Evolutionary conservation across 2,113 vertebrate species (phyloP).

Genomic region (Scopus umbretta): DNA sequence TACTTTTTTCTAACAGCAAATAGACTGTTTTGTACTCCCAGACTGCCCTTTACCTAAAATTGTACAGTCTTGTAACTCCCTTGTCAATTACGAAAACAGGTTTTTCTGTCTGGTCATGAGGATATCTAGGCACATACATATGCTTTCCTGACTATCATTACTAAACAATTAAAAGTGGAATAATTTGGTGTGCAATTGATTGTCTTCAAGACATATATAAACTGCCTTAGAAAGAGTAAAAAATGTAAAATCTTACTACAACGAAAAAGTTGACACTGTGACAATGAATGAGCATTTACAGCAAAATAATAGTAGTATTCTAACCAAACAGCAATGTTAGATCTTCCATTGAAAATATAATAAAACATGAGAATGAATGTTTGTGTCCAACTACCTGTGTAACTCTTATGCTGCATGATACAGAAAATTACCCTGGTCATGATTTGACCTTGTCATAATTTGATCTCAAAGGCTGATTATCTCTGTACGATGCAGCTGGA

Average conservation of each 20-base stretch:
- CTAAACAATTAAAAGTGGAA: not conserved
- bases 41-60: not conserved
- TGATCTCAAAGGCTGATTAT: not conserved
- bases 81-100: not conserved
- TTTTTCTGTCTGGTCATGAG: not conserved
- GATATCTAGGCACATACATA: not conserved
- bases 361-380: not conserved
- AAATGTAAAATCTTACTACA: not conserved
- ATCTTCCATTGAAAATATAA: not conserved
- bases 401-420: not conserved
- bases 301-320: not conserved
- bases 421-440: not conserved
- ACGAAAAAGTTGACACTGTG: not conserved
- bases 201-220: not conserved
- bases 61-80: rapidly evolving
- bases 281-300: not conserved
- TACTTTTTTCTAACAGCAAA: not conserved
- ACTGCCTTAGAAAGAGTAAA: not conserved
- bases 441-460: not conserved
- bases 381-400: not conserved
- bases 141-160: not conserved
- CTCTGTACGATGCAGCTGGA: not conserved
- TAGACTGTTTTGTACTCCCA: not conserved
- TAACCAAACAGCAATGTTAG: not conserved
- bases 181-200: not conserved